Evolutionary conservation across 1,140 invertebrate genomes (phyloP), one percentile per base, ranked within the genome.

Genomic region (Sitobion miscanthi): DNA sequence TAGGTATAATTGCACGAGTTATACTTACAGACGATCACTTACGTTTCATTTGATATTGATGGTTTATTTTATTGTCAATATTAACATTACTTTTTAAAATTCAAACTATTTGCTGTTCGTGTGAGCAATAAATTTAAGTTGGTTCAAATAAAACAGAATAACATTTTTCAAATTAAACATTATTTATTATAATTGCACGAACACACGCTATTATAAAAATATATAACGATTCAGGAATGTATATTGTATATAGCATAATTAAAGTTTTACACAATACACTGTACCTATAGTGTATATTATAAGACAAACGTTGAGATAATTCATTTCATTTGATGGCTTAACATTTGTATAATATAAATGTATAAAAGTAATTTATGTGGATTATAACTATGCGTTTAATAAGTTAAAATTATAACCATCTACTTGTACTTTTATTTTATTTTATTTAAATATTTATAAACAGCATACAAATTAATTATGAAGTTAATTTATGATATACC

Each of bases 271-370:
- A 42, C 35, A 85, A 77, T 77, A n/a, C n/a, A 77, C 62, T 77
- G 14, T 42, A 42, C 42, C 42, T 77, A 17, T n/a, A 77, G n/a
- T n/a, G 30, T 77, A n/a, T 77, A 77, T 77, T 77, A 77, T n/a
- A 77, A 77, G 62, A n/a, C 62, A 77, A 77, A 77, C 30, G 30
- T 77, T n/a, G 11, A 77, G 62, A 77, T 77, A 77, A 77, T 77
- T 77, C 62, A 77, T 77, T 77, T 77, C n/a, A 77, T 77, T 77
- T 77, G 62, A 77, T 77, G 62, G 62, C n/a, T 77, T 77, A 77
- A 69, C n/a, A 77, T 77, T 77, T 77, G 11, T 77, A n/a, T n/a
- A 62, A 11, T 30, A 69, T 69, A 69, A n/a, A 77, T 17, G 30
- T n/a, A 77, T 69, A n/a, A 69, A 77, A 77, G 62, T 35, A 77